phyloP scores from a whole-genome alignment of 2,113 vertebrate genomes.

The Dolichallabes microphthalmus region DNA sequence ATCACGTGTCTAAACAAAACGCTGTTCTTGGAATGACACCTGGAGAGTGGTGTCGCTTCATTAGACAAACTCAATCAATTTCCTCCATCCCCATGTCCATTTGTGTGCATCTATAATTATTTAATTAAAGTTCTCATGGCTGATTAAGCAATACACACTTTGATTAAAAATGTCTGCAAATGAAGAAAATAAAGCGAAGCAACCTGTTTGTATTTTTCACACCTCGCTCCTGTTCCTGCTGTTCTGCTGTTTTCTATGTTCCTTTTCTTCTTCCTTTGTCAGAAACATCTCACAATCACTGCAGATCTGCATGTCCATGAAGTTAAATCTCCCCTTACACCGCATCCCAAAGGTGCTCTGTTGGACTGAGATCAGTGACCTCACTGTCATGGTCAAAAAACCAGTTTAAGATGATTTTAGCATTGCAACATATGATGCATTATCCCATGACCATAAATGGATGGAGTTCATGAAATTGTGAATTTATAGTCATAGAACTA shows the following conservation, averaged over 20 bases:
- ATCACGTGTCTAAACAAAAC: neutral
- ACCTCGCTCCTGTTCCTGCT: constrained; percentile 16
- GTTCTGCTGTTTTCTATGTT: too few species aligned
- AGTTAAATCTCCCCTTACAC: too few species aligned
- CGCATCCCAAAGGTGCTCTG: too few species aligned
- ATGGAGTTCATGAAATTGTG: too few species aligned
- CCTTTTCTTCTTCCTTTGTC: neutral
- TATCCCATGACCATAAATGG: neutral
- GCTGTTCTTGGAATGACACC: neutral
- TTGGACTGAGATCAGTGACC: too few species aligned
- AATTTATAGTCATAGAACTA: too few species aligned
- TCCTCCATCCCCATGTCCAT: constrained; percentile 40
- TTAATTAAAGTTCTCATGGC: constrained; percentile 46
- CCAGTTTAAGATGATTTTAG: too few species aligned
- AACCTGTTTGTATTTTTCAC: constrained; percentile 29
- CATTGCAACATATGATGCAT: too few species aligned
- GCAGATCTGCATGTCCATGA: too few species aligned
- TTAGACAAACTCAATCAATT: constrained; percentile 40
- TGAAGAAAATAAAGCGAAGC: constrained; percentile 26
- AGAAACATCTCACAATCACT: neutral
- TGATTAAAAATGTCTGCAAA: neutral
- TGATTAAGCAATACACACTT: constrained; percentile 47
- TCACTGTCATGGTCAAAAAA: too few species aligned
- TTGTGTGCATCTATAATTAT: constrained; percentile 44
- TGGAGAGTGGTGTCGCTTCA: constrained; percentile 2